Percentiles rank a stretch among this genome's conserved stretches.
phyloP scores from a whole-genome alignment of 2,888 invertebrate genomes.

The Pediacus dermestoides region DNA sequence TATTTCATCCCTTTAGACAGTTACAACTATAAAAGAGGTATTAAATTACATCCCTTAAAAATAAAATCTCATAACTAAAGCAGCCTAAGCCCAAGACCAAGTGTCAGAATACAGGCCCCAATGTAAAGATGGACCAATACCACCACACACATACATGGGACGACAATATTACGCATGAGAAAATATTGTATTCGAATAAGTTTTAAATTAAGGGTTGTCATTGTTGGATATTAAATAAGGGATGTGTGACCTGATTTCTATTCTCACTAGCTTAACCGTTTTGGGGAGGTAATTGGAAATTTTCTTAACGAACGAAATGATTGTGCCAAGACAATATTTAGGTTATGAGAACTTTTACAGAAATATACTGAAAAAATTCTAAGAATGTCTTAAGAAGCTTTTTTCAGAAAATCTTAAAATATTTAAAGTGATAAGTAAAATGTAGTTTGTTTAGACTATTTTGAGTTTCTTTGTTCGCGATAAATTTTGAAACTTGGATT shows the following conservation, averaged over 20 bases:
- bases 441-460: too few relatives aligned
- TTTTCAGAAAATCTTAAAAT: too few relatives aligned
- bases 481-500: too few relatives aligned
- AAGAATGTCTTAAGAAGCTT: too few relatives aligned
- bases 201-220: conserved; percentile 50
- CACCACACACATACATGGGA: conserved; percentile 25
- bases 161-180: conserved; percentile 38
- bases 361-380: too few relatives aligned
- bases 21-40: conserved; percentile 49
- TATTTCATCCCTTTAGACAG: conserved; percentile 47
- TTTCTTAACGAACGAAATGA: conserved; percentile 33
- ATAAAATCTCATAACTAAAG: conserved; percentile 44
- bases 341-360: too few relatives aligned
- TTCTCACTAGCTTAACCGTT: conserved; percentile 33
- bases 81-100: conserved; percentile 28
- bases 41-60: conserved; percentile 49
- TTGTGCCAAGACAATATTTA: too few relatives aligned
- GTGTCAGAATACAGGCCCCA: conserved; percentile 23
- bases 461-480: too few relatives aligned
- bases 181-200: conserved; percentile 49
- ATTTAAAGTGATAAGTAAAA: too few relatives aligned
- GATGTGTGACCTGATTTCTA: conserved; percentile 41
- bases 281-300: conserved; percentile 31
- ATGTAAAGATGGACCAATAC: conserved; percentile 6
- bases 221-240: conserved; percentile 42